A percentile compares a stretch with the other conserved stretches of the same genome.
phyloP scores from a whole-genome alignment of 2,888 invertebrate genomes.

The Diaphora mendica region DNA sequence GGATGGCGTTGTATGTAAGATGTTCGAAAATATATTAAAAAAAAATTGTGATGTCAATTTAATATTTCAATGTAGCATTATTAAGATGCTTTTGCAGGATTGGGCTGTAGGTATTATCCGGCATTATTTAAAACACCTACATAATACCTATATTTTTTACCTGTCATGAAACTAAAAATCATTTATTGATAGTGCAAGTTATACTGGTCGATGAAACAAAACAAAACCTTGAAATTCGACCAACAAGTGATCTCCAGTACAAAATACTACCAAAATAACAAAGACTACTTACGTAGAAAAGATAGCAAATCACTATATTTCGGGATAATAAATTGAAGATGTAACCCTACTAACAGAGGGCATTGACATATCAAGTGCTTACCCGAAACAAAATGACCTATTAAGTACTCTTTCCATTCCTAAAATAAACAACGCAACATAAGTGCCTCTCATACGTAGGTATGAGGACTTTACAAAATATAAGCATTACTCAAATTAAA shows the following conservation, averaged over 20 bases:
- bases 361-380: not conserved
- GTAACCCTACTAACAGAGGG: not conserved
- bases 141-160: no score
- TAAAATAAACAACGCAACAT: not conserved
- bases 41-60: no score
- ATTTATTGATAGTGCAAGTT: no score
- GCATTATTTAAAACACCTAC: no score
- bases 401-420: not conserved
- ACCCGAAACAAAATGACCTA: conserved; percentile 1
- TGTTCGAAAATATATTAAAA: no score
- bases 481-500: not conserved
- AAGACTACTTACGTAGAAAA: not conserved
- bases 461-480: not conserved
- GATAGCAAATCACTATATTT: not conserved
- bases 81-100: no score
- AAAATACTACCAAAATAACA: not conserved
- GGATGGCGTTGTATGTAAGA: no score
- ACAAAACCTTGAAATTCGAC: not conserved
- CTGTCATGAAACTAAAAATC: no score
- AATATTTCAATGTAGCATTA: no score
- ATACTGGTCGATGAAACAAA: no score
- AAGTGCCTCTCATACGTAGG: conserved; percentile 2
- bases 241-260: not conserved
- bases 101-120: no score
- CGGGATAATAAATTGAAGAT: not conserved